These are phyloP conservation scores for Halichoerus grypus DNA, from an alignment of 2,113 vertebrate genomes.

Conservation along the genomic window DNA sequence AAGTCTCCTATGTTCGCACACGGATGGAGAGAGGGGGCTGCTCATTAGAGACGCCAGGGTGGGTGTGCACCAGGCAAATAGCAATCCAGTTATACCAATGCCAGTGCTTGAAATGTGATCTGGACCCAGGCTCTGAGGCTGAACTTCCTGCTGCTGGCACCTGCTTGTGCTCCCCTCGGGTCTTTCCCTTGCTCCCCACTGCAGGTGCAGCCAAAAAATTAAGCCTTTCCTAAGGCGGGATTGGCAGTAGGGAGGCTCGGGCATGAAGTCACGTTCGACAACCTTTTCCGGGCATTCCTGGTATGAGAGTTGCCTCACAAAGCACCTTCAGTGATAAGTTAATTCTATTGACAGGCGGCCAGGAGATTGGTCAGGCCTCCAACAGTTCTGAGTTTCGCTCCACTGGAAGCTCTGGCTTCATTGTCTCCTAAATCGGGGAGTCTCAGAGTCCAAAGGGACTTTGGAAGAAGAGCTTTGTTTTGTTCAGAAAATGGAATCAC, in stretches of 20 bases:
- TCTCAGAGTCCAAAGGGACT: background rate
- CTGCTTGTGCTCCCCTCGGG: slow-evolving; percentile 49
- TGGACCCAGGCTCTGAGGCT: slow-evolving; percentile 26
- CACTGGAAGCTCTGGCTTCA: background rate
- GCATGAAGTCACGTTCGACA: slow-evolving; percentile 75
- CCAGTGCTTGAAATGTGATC: slow-evolving; percentile 58
- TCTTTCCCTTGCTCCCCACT: slow-evolving; percentile 73
- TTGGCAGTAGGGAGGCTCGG: slow-evolving; percentile 63
- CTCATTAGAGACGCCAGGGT: slow-evolving; percentile 45
- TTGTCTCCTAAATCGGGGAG: background rate
- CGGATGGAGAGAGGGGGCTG: background rate
- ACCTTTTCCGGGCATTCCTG: slow-evolving; percentile 75
- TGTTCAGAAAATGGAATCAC: background rate
- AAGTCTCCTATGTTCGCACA: slow-evolving; percentile 63
- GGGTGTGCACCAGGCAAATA: slow-evolving; percentile 63
- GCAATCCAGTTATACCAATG: slow-evolving; percentile 61
- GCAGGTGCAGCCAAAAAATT: slow-evolving; percentile 79
- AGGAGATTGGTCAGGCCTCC: background rate
- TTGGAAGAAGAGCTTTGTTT: background rate
- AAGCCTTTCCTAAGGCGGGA: slow-evolving; percentile 76
- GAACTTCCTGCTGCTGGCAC: slow-evolving; percentile 70
- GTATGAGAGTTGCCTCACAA: slow-evolving; percentile 36
- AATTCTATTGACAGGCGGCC: slow-evolving; percentile 69
- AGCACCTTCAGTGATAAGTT: slow-evolving; percentile 34
- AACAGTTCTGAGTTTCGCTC: background rate